These are phyloP conservation scores for Tetrax tetrax DNA, from an alignment of 2,113 vertebrate species.

Conservation along the genomic window DNA sequence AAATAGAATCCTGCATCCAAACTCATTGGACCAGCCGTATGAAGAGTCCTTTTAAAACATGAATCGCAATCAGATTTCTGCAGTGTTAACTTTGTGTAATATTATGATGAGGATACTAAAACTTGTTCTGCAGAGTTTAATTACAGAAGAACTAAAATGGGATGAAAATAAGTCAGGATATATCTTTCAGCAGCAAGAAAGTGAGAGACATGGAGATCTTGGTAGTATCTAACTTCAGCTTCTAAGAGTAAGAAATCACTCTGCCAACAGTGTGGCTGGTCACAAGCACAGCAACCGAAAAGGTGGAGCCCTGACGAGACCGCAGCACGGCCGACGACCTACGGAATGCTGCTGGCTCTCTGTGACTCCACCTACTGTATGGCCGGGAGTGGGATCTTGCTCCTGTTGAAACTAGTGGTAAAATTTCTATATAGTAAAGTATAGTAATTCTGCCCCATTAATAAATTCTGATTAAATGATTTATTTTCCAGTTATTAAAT, in stretches of 20 bases:
- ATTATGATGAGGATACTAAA: neutral
- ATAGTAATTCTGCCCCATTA: neutral
- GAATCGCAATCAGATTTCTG: neutral
- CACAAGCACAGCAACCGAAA: neutral
- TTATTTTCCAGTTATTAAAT: neutral
- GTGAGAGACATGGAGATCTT: neutral
- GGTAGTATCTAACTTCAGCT: neutral
- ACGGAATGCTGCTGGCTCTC: neutral
- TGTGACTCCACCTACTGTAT: neutral
- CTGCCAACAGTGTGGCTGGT: neutral
- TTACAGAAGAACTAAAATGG: neutral
- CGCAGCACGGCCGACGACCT: accelerated
- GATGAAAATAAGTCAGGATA: neutral
- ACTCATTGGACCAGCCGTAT: neutral
- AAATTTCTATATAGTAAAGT: too few relatives aligned
- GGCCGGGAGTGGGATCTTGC: neutral
- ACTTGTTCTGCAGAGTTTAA: neutral
- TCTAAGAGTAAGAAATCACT: neutral
- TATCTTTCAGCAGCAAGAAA: neutral
- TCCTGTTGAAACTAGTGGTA: neutral
- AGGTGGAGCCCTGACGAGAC: neutral
- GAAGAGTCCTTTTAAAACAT: neutral
- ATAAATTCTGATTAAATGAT: neutral
- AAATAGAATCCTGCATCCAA: neutral
- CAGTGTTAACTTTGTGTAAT: neutral